phyloP scores from a whole-genome alignment of 2,113 vertebrate species.

The Pterocles burchelli region DNA sequence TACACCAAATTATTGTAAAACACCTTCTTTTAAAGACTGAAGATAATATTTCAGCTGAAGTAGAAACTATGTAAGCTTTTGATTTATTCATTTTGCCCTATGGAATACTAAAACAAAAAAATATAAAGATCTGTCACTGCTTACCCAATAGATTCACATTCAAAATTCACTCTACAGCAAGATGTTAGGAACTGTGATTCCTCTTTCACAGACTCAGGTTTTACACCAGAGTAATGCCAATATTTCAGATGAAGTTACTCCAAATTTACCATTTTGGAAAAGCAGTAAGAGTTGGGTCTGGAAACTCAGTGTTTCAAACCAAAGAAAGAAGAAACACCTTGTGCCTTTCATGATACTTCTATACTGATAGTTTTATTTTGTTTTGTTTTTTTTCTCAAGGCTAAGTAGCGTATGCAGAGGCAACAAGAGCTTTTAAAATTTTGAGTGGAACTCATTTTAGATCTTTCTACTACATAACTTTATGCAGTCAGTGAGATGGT shows the following conservation, averaged over 20 bases:
- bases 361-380: neutral
- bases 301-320: constrained; percentile 41
- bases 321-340: constrained; percentile 13
- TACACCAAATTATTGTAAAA: neutral
- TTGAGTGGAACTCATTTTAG: constrained; percentile 54
- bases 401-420: neutral
- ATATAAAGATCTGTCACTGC: neutral
- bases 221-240: neutral
- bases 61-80: neutral
- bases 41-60: neutral
- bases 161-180: constrained; percentile 12
- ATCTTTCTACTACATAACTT: constrained; percentile 59
- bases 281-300: neutral
- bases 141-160: constrained; percentile 15
- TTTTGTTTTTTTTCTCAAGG: constrained; percentile 7
- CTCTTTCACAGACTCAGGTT: neutral
- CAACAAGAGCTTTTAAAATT: constrained; percentile 51
- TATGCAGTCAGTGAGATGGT: constrained; percentile 22
- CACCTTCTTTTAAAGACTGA: neutral
- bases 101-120: neutral
- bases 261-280: neutral
- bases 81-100: constrained; percentile 26
- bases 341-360: constrained; percentile 33
- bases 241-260: neutral
- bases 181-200: neutral